Conservation (phyloP, 1,140 invertebrate genomes). For the Lysiphlebus fabarum region DNA sequence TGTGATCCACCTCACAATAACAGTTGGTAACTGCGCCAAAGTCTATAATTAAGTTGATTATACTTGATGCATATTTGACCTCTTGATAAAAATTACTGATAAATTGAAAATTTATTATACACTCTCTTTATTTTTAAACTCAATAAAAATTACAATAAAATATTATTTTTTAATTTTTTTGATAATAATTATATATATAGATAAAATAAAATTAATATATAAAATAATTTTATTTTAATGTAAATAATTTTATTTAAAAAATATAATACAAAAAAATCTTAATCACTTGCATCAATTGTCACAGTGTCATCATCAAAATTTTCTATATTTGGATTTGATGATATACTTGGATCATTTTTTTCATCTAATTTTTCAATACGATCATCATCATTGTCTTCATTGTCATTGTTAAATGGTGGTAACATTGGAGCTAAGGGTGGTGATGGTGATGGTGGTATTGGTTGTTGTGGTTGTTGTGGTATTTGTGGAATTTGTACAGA, state of each 20-base stretch:
- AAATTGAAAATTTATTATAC: no score
- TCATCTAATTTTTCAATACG: constrained; percentile 39
- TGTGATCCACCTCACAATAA: no score
- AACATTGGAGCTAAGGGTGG: constrained; percentile 18
- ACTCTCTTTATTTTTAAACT: no score
- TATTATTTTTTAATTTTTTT: neutral
- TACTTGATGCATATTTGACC: no score
- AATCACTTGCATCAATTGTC: constrained; percentile 31
- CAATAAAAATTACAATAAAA: no score
- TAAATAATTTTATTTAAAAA: neutral
- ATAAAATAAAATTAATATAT: neutral
- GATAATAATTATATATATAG: neutral
- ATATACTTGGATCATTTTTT: constrained; percentile 29
- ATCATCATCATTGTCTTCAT: constrained; percentile 27
- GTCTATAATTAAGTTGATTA: no score
- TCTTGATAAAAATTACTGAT: no score
- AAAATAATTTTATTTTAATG: no score
- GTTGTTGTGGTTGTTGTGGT: no score
- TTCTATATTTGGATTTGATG: constrained; percentile 8
- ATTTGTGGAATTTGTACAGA: no score
- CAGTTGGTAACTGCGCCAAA: no score
- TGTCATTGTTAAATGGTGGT: constrained; percentile 11
- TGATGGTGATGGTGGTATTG: neutral
- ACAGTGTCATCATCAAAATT: constrained; percentile 30
- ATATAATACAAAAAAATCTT: constrained; percentile 5